Base-by-base conservation (phyloP, 2,888 invertebrate species). In the Xylophagus ater region DNA sequence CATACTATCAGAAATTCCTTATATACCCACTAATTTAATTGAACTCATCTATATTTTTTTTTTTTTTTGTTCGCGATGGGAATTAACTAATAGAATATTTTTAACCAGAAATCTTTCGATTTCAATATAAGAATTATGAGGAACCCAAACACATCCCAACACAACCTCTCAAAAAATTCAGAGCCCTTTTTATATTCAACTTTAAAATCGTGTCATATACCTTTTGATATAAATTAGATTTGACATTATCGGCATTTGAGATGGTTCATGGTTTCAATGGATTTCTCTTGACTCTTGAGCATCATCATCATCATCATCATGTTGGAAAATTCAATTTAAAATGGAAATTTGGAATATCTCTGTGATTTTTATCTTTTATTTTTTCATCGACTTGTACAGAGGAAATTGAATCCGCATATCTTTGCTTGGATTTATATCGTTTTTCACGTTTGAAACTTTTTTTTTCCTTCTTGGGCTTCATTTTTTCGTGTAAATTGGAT, bases 301-400 rank as follows among this genome's bases (percentile, higher is more conserved):
- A 12, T 28, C 13, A 23, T 33, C 19, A 8, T 12, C 10, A 19
- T 18, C 14, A 30, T 30, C 19, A 18, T 2, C 18, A n/a, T 18
- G n/a, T 1, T 10, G 19, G 12, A 24, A 52, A 59, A 59, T 59
- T 58, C 49, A 59, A 59, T 59, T 59, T 57, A 44, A 50, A 46
- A 59, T 59, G 59, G 52, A 59, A 59, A 59, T 57, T 45, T 43
- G 35, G 43, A 38, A 43, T 49, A 32, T 45, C 46, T 51, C 49
- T 52, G 47, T 24, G 21, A 21, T n/a, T 24, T 24, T n/a, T 24
- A 24, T 24, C 24, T 24, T 9, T 24, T n/a, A n/a, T n/a, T n/a
- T n/a, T n/a, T n/a, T n/a, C n/a, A n/a, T n/a, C n/a, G n/a, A n/a
- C n/a, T n/a, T n/a, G n/a, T n/a, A n/a, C n/a, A n/a, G n/a, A n/a